phyloP scores from a whole-genome alignment of 2,797 vertebrate genomes.

The Lepilemur septentrionalis region DNA sequence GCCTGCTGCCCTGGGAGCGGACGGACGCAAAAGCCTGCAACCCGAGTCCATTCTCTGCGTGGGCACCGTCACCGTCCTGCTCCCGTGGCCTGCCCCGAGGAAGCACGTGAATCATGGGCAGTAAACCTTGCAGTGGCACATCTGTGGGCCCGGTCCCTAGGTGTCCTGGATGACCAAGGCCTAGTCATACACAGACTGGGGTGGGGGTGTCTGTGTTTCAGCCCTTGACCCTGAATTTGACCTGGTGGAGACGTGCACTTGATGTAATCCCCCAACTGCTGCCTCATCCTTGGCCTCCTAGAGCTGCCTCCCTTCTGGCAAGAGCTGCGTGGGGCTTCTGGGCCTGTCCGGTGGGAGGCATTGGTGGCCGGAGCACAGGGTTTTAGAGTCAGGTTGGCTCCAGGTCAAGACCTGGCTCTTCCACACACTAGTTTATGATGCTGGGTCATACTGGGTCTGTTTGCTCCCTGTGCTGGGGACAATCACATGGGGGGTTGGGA shows the following conservation, averaged over 20 bases:
- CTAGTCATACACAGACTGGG: background rate
- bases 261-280: background rate
- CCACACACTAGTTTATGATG: too few species aligned
- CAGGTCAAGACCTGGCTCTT: background rate
- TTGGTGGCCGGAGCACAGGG: background rate
- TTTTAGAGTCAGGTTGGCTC: background rate
- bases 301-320: background rate
- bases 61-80: rapidly evolving
- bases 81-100: rapidly evolving
- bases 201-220: background rate
- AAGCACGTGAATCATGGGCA: rapidly evolving
- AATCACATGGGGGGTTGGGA: rapidly evolving
- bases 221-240: background rate
- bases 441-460: background rate
- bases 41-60: background rate
- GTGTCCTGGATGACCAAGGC: background rate
- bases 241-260: background rate
- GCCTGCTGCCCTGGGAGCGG: background rate
- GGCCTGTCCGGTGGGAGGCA: background rate
- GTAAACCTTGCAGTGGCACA: rapidly evolving
- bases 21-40: background rate
- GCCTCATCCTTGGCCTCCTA: background rate
- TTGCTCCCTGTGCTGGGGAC: background rate
- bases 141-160: rapidly evolving
- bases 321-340: background rate